These are phyloP conservation scores for Nymphicus hollandicus DNA, from an alignment of 2,113 vertebrate genomes.

Conservation along the genomic window DNA sequence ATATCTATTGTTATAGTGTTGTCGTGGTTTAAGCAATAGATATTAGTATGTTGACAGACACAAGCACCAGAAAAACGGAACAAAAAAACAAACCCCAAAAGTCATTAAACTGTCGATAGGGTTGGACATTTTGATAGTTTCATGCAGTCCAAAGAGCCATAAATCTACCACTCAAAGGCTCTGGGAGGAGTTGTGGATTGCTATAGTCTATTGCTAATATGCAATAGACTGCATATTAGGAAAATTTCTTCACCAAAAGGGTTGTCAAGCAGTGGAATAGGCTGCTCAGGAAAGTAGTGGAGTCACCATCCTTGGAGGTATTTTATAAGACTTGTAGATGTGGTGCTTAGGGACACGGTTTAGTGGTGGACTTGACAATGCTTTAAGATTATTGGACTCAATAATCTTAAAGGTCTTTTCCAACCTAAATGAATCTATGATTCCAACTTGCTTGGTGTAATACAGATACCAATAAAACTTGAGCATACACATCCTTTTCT, in stretches of 20 bases:
- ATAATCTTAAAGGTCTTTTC: neutral
- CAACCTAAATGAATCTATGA: neutral
- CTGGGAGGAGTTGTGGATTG: neutral
- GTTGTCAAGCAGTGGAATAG: neutral
- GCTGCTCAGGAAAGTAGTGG: neutral
- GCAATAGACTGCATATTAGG: neutral
- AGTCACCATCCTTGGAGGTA: neutral
- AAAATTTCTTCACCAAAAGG: rapidly evolving
- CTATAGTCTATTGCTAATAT: neutral
- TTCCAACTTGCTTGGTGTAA: neutral
- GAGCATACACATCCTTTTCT: neutral
- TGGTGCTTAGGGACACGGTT: neutral
- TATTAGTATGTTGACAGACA: neutral
- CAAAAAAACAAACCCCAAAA: rapidly evolving
- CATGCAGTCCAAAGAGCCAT: neutral
- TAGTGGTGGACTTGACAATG: neutral
- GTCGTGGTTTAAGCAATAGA: neutral
- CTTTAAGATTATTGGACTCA: rapidly evolving
- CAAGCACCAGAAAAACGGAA: neutral
- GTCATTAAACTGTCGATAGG: rapidly evolving
- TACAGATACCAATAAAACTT: neutral
- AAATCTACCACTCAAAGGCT: neutral
- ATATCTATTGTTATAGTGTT: neutral
- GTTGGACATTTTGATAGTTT: neutral
- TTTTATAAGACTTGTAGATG: neutral